Percentiles rank a stretch among this genome's conserved stretches.
Evolutionary conservation across 2,113 vertebrate genomes (phyloP).

Genomic region (Phrynosoma platyrhinos): DNA sequence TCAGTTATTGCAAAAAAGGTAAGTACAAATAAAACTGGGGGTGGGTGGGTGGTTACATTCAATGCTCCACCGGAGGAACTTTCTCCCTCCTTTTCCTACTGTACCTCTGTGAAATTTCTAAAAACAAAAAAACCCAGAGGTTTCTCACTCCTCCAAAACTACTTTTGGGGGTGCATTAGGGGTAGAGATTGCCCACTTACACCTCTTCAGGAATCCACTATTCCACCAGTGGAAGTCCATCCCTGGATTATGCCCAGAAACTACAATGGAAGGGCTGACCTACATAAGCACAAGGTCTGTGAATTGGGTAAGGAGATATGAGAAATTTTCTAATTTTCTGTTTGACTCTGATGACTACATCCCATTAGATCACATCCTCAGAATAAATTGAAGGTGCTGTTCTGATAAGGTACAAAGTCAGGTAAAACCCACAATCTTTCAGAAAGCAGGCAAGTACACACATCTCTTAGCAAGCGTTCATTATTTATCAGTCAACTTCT

Average conservation of each 20-base stretch:
- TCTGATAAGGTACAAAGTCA: background rate
- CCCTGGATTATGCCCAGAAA: background rate
- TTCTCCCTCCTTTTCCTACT: too few relatives aligned
- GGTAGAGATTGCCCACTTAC: too few relatives aligned
- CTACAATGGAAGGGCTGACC: background rate
- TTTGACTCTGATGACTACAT: background rate
- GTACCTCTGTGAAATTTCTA: too few relatives aligned
- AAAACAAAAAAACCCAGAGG: background rate
- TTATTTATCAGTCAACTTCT: background rate
- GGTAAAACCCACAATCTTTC: background rate
- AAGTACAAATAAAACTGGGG: too few relatives aligned
- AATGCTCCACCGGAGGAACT: too few relatives aligned
- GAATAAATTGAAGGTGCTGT: background rate
- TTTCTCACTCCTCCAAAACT: too few relatives aligned
- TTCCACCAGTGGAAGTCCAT: too few relatives aligned
- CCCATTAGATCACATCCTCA: too few relatives aligned
- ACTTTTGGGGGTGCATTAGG: too few relatives aligned
- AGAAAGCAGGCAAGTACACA: background rate
- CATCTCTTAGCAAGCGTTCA: background rate
- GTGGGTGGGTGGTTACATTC: too few relatives aligned
- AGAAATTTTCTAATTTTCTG: background rate
- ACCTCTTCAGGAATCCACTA: too few relatives aligned
- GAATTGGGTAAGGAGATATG: background rate
- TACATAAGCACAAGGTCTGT: background rate
- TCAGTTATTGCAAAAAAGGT: too few relatives aligned